Evolutionary conservation across 2,888 invertebrate species (phyloP), one percentile per base, ranked within the genome.

Genomic region (Drosophila engyochracea): DNA sequence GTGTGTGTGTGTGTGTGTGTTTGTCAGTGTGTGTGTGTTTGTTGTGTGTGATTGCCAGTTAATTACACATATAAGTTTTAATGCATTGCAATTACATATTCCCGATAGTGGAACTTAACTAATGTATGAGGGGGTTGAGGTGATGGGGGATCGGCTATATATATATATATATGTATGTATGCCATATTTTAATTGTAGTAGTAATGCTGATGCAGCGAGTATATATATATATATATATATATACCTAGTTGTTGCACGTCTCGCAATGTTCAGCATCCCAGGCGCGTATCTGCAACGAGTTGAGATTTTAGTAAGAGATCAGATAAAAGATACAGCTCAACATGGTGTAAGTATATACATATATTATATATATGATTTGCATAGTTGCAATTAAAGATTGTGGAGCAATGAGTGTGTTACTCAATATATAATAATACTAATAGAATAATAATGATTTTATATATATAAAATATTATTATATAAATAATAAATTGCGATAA

Each of bases 201-300:
- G 79, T 80, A 68, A 76, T 81, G 78, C 78, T 79, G 78, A 79
- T 76, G 49, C 76, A 81, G 70, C 61, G 63, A 25, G 28, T 67
- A 33, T 4, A 47, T 25, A 47, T 47, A 47, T 28, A 28, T 28
- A 28, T 16, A 44, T 22, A 41, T 44, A 44, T 44, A 47, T 47
- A 47, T 52, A 41, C 70, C 67, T 81, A 77, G 49, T 74, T 73
- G 37, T 47, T 31, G 70, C 89, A 90, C 25, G 51, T 33, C 61
- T 58, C 30, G 55, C 51, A 74, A 53, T 90, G 89, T 31, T 57
- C 57, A 57, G 68, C 47, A 25, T 79, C 97, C 97, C 97, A 97
- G 47, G 97, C 97, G 47, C 96, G 95, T 52, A 97, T 96, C 97
- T 97, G 94, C 0, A 95, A 94, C n/a, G 4, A 37, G 14, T 19